These are phyloP conservation scores for Arctocebus calabarensis DNA, from an alignment of 2,797 vertebrate genomes.

Conservation along the genomic window DNA sequence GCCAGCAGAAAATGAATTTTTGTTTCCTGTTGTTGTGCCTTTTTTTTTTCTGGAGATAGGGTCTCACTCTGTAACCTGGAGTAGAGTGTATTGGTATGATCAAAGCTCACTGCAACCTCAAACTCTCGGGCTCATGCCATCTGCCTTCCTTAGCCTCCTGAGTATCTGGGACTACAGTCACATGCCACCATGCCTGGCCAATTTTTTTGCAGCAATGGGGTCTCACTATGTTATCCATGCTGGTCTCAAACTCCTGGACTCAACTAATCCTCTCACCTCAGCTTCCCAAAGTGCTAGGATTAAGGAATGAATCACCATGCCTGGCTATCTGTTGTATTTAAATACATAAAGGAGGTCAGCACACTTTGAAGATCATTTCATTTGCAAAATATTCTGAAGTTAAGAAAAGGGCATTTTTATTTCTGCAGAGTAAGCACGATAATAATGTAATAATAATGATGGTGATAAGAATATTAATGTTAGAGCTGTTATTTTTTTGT, in stretches of 20 bases:
- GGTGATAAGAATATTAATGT: no score
- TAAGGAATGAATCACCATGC: background rate
- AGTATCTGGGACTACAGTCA: background rate
- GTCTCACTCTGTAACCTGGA: background rate
- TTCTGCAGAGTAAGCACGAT: background rate
- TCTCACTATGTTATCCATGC: background rate
- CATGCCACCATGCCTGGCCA: background rate
- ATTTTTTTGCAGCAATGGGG: background rate
- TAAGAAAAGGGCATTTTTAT: background rate
- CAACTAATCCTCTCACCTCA: background rate
- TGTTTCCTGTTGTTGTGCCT: constrained; percentile 37
- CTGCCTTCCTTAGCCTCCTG: background rate
- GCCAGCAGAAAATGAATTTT: constrained; percentile 22
- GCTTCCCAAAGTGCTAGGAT: background rate
- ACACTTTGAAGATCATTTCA: background rate
- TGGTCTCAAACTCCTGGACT: background rate
- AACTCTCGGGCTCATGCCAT: background rate
- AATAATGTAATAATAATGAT: background rate
- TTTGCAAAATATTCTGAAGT: background rate
- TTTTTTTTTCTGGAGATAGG: background rate
- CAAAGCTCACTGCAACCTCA: background rate
- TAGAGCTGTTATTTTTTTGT: background rate
- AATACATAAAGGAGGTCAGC: background rate
- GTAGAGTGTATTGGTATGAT: background rate
- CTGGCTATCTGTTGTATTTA: background rate